phyloP scores from a whole-genome alignment of 2,888 invertebrate species.

The Amphipoea lucens region DNA sequence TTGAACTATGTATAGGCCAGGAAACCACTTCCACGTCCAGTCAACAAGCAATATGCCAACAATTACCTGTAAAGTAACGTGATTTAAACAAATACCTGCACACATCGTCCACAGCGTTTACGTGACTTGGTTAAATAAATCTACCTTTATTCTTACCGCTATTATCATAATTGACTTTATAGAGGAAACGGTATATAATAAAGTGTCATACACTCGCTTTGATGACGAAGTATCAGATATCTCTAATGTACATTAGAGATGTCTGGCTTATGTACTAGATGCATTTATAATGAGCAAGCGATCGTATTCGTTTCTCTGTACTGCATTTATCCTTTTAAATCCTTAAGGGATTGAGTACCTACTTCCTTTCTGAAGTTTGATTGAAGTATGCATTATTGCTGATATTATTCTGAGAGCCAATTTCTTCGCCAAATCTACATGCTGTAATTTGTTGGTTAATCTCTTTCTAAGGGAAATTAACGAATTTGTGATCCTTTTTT shows the following conservation, averaged over 20 bases:
- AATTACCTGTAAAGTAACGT: constrained; percentile 27
- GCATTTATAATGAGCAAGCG: background rate
- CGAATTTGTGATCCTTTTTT: constrained; percentile 13
- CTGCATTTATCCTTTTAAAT: constrained; percentile 7
- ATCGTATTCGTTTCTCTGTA: background rate
- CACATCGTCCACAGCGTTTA: constrained; percentile 53
- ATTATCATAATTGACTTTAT: constrained; percentile 78
- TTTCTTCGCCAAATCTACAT: background rate
- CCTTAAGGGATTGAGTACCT: background rate
- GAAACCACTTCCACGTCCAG: constrained; percentile 19
- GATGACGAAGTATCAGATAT: constrained; percentile 5
- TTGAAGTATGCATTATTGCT: background rate
- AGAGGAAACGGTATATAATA: constrained; percentile 75
- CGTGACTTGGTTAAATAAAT: constrained; percentile 74
- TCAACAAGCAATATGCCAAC: constrained; percentile 41
- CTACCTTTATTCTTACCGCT: constrained; percentile 72
- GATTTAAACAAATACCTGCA: constrained; percentile 28
- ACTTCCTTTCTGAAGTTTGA: background rate
- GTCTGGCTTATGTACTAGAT: constrained; percentile 11
- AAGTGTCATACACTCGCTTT: constrained; percentile 42
- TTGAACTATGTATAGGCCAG: constrained; percentile 2
- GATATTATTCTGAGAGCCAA: constrained; percentile 4
- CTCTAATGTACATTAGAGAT: constrained; percentile 6
- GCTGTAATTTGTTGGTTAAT: constrained; percentile 18
- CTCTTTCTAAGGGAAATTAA: background rate